Conservation (phyloP, 2,797 vertebrate species). For the Carduelis carduelis region DNA sequence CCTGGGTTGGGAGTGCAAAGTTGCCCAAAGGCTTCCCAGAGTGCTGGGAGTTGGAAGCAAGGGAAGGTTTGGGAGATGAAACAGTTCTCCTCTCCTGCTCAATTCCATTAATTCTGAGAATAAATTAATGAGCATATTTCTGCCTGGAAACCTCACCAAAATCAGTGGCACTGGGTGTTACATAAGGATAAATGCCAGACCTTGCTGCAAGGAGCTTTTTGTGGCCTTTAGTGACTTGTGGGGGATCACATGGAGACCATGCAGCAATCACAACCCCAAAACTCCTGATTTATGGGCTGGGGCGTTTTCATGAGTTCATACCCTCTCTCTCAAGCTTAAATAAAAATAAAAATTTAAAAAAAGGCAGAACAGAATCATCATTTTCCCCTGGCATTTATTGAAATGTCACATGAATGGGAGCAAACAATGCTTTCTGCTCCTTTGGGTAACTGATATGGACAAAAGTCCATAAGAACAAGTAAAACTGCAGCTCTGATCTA, state of each 20-base stretch:
- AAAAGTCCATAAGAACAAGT: neutral
- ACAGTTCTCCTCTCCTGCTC: neutral
- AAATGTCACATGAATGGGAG: conserved; percentile 10
- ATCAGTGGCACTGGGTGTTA: neutral
- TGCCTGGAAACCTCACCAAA: conserved; percentile 42
- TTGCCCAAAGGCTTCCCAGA: neutral
- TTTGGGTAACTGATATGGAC: neutral
- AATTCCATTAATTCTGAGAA: neutral
- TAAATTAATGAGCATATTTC: conserved; percentile 31
- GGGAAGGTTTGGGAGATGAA: conserved; percentile 13
- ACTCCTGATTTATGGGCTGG: neutral
- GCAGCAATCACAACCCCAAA: neutral
- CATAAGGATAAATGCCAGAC: neutral
- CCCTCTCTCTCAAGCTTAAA: neutral
- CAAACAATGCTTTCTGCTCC: neutral
- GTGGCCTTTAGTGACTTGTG: neutral
- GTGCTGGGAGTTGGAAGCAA: neutral
- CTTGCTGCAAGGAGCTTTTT: neutral
- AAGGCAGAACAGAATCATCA: neutral
- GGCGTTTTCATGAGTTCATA: neutral
- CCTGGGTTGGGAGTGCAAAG: fast-evolving
- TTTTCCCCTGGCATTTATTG: neutral
- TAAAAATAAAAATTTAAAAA: neutral
- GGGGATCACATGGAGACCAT: neutral
- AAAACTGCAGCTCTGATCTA: conserved; percentile 14